These are phyloP conservation scores for Pachyuromys duprasi DNA, from an alignment of 2,797 vertebrate species.

Conservation along the genomic window DNA sequence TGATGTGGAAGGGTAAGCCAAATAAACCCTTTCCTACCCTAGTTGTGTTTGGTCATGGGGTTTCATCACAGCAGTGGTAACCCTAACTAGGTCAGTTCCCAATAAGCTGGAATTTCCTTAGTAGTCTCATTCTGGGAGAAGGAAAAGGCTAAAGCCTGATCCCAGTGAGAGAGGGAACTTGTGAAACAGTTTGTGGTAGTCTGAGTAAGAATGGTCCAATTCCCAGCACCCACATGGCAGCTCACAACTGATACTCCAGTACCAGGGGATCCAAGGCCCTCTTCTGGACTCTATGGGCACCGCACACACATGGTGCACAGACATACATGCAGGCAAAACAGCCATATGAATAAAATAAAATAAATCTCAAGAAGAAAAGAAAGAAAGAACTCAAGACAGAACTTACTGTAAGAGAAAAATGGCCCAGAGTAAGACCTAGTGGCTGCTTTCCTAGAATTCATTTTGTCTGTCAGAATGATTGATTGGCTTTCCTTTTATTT, in stretches of 20 bases:
- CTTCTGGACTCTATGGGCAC: neutral
- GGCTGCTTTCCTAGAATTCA: slow-evolving; percentile 31
- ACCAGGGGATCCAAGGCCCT: neutral
- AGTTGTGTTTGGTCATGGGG: neutral
- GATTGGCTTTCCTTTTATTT: neutral
- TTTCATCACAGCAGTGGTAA: neutral
- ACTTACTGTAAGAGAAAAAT: neutral
- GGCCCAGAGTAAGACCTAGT: neutral
- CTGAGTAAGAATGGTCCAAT: neutral
- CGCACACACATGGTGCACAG: neutral
- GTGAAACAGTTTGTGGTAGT: neutral
- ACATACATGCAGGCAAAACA: neutral
- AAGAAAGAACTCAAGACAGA: neutral
- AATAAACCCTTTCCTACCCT: neutral
- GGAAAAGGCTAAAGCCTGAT: neutral
- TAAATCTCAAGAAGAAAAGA: neutral
- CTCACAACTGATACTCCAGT: neutral
- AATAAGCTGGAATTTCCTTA: neutral
- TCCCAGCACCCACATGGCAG: neutral
- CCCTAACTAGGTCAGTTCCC: neutral
- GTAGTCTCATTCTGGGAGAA: neutral
- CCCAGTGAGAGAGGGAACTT: neutral
- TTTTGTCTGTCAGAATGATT: neutral
- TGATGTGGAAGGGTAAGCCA: neutral
- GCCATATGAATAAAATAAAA: neutral